Evolutionary conservation across 2,797 vertebrate genomes (phyloP).

Genomic region (Pampus argenteus): DNA sequence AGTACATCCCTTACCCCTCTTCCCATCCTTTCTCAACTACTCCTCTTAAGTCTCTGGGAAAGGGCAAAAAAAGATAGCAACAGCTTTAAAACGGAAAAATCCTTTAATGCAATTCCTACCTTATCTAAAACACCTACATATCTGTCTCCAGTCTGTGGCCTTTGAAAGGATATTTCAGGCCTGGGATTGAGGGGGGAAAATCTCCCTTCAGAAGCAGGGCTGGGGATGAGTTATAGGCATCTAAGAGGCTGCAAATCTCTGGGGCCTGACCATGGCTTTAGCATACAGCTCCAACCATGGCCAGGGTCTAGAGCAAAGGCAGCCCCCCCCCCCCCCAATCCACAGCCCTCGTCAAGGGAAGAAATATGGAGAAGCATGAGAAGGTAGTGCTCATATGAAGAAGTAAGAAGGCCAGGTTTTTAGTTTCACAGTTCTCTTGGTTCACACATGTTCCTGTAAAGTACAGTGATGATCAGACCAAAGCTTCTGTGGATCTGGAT

Average conservation of each 20-base stretch:
- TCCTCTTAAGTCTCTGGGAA: conserved; percentile 84
- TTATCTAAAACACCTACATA: conserved; percentile 91
- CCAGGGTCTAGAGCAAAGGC: conserved; percentile 65
- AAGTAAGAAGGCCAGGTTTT: conserved; percentile 63
- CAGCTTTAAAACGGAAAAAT: conserved; percentile 88
- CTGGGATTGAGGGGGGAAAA: conserved; percentile 83
- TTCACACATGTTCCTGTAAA: conserved; percentile 56
- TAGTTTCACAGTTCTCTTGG: conserved; percentile 46
- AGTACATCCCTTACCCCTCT: conserved; percentile 76
- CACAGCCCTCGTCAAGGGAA: conserved; percentile 55
- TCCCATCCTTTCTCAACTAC: conserved; percentile 74
- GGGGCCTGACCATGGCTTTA: conserved; percentile 85
- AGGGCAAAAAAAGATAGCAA: conserved; percentile 81
- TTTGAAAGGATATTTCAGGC: conserved; percentile 87
- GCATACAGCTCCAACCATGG: conserved; percentile 80
- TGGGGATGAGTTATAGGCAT: conserved; percentile 88
- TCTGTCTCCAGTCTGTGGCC: conserved; percentile 88
- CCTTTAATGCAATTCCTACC: conserved; percentile 90
- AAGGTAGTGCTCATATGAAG: conserved; percentile 60
- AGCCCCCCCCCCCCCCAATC: conserved; percentile 5
- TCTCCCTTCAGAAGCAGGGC: conserved; percentile 83
- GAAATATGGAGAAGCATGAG: conserved; percentile 70
- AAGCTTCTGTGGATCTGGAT: not conserved
- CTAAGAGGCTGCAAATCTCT: conserved; percentile 88
- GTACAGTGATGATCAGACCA: conserved; percentile 1